phyloP scores from a whole-genome alignment of 2,888 invertebrate species.

The Catocala fraxini region DNA sequence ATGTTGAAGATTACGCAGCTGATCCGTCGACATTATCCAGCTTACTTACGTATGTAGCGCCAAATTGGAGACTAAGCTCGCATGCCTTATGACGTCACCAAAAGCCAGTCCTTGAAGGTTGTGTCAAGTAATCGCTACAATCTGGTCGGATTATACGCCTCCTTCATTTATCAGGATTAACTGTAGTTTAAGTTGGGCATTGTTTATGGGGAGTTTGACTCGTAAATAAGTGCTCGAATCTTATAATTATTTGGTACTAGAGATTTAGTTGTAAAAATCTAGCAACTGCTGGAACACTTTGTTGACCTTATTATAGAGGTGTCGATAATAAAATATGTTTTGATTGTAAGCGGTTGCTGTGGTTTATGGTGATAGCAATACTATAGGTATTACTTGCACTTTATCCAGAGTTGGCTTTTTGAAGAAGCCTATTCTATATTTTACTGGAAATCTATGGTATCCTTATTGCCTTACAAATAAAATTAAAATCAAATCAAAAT shows the following conservation, averaged over 20 bases:
- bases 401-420: too few species aligned
- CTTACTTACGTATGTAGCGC: slow-evolving; percentile 23
- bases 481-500: too few species aligned
- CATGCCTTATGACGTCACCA: slow-evolving; percentile 20
- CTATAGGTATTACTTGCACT: too few species aligned
- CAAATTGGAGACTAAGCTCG: slow-evolving; percentile 13
- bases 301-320: too few species aligned
- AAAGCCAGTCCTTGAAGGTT: slow-evolving; percentile 9
- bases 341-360: too few species aligned
- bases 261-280: too few species aligned
- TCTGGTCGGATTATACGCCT: slow-evolving; percentile 15
- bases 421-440: too few species aligned
- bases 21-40: slow-evolving; percentile 18
- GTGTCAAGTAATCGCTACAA: slow-evolving; percentile 16
- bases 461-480: too few species aligned
- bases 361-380: too few species aligned
- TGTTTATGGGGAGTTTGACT: slow-evolving; percentile 10
- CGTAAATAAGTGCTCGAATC: background rate
- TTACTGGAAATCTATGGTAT: too few species aligned
- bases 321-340: too few species aligned
- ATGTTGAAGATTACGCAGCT: slow-evolving; percentile 2
- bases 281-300: too few species aligned
- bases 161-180: slow-evolving; percentile 24
- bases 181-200: slow-evolving; percentile 13
- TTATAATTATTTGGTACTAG: background rate